Conservation (phyloP, 2,797 vertebrate genomes). For the Menidia menidia region DNA sequence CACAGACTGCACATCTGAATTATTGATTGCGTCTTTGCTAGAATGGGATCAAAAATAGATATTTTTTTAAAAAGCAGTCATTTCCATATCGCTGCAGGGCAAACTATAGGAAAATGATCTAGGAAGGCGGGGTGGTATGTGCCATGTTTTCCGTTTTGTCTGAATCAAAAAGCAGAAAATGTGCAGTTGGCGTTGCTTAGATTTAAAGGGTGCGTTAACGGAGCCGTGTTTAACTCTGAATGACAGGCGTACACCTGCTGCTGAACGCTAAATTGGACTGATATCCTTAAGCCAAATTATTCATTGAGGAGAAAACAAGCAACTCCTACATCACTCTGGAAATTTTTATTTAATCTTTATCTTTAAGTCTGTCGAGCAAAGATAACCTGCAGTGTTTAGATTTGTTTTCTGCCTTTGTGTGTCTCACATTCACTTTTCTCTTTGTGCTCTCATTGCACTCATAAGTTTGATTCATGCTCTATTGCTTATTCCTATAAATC, state of each 20-base stretch:
- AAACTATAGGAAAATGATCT: constrained; percentile 45
- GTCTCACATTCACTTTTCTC: background rate
- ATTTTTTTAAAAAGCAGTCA: constrained; percentile 61
- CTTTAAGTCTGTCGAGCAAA: background rate
- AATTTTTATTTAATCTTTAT: background rate
- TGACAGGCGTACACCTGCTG: background rate
- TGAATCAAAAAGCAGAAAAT: constrained; percentile 18
- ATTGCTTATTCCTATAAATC: background rate
- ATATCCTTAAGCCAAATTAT: background rate
- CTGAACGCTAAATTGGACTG: background rate
- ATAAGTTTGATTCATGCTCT: background rate
- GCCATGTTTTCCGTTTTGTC: constrained; percentile 36
- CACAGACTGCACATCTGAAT: constrained; percentile 69
- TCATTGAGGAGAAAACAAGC: background rate
- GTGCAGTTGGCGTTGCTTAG: constrained; percentile 15
- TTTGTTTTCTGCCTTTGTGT: background rate
- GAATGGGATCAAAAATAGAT: constrained; percentile 63
- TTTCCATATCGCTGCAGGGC: constrained; percentile 65
- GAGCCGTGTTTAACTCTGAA: background rate
- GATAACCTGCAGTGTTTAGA: background rate
- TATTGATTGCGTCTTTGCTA: constrained; percentile 68
- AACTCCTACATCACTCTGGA: background rate
- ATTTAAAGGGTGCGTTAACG: background rate
- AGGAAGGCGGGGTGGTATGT: constrained; percentile 20
- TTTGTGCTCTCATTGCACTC: background rate